Evolutionary conservation across 2,797 vertebrate species (phyloP).

Genomic region (Sebastolobus alascanus): DNA sequence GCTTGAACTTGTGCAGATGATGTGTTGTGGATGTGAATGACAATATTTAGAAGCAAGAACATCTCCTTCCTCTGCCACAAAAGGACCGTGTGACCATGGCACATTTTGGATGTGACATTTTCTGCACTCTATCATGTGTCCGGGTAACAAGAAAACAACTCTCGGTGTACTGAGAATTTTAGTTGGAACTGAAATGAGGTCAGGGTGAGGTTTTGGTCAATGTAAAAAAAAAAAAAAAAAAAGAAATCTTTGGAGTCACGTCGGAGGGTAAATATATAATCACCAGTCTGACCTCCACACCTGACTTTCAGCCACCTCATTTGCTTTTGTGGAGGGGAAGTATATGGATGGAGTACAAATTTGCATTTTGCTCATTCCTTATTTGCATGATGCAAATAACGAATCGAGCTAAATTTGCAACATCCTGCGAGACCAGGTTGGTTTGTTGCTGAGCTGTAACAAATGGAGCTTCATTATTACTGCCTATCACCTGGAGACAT

Average conservation of each 20-base stretch:
- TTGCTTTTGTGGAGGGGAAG: constrained; percentile 51
- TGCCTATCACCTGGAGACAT: constrained; percentile 27
- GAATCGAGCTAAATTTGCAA: constrained; percentile 60
- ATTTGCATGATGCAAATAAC: constrained; percentile 72
- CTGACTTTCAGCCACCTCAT: constrained; percentile 63
- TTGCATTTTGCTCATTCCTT: constrained; percentile 64
- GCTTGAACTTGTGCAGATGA: constrained; percentile 16
- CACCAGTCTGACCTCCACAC: constrained; percentile 60
- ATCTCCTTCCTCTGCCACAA: constrained; percentile 16
- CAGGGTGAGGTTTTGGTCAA: constrained; percentile 23
- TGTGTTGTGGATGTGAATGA: constrained; percentile 13
- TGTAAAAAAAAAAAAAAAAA: background rate
- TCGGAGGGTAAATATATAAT: constrained; percentile 40
- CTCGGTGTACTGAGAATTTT: background rate
- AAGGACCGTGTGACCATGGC: background rate
- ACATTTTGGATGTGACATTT: constrained; percentile 12
- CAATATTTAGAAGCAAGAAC: constrained; percentile 12
- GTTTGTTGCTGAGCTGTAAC: constrained; percentile 67
- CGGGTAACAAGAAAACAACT: constrained; percentile 18
- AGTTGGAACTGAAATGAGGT: constrained; percentile 21
- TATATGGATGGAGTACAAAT: constrained; percentile 39
- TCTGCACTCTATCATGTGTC: constrained; percentile 8
- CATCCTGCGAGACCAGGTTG: constrained; percentile 27
- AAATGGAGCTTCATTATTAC: constrained; percentile 47
- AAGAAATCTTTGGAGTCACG: constrained; percentile 8